These are phyloP conservation scores for Cyphomyrus plagiostoma DNA, from an alignment of 2,113 vertebrate species.

Conservation along the genomic window DNA sequence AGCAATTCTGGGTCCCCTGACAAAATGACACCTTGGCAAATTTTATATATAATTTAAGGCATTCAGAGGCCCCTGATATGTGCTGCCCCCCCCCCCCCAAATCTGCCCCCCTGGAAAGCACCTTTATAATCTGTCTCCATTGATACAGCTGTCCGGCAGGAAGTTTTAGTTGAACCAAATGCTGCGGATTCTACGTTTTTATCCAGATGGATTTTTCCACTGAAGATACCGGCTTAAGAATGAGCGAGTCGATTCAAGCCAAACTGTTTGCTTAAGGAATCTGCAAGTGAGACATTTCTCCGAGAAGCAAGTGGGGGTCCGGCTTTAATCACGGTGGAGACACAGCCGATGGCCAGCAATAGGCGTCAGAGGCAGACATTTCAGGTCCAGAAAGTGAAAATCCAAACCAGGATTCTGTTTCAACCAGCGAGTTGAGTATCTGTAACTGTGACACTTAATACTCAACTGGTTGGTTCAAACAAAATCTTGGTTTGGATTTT, in stretches of 20 bases:
- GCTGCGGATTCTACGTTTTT: neutral
- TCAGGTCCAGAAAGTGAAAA: too few relatives aligned
- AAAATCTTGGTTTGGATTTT: too few relatives aligned
- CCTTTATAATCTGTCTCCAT: neutral
- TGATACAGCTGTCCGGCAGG: neutral
- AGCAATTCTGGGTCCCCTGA: neutral
- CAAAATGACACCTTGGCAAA: neutral
- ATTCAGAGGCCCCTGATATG: neutral
- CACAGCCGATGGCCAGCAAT: neutral
- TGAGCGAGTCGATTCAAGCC: neutral
- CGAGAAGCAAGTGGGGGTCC: neutral
- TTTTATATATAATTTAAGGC: neutral
- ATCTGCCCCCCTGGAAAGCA: neutral
- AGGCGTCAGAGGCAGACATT: too few relatives aligned
- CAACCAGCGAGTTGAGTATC: too few relatives aligned
- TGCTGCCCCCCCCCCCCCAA: neutral
- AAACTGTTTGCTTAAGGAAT: neutral
- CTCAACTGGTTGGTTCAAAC: too few relatives aligned
- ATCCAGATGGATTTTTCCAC: neutral
- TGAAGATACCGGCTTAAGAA: neutral
- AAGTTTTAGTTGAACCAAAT: neutral
- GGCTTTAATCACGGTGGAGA: neutral
- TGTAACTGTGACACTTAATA: too few relatives aligned
- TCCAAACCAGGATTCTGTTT: too few relatives aligned
- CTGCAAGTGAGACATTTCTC: neutral